phyloP scores from a whole-genome alignment of 1,140 invertebrate species.

The Drosophila obscura region DNA sequence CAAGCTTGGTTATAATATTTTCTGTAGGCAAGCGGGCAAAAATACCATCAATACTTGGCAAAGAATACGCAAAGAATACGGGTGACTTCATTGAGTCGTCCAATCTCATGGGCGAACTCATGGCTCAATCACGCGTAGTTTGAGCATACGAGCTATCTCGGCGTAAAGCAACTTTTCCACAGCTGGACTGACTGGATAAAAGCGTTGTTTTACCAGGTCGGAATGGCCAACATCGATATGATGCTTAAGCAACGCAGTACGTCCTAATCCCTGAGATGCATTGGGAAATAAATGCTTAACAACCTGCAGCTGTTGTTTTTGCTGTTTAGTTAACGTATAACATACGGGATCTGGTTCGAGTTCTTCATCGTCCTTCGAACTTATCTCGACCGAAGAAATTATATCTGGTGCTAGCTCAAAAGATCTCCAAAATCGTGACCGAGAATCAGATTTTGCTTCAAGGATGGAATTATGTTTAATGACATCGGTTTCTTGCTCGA shows the following conservation, averaged over 20 bases:
- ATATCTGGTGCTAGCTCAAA: too few species aligned
- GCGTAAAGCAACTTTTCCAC: too few species aligned
- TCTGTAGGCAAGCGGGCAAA: neutral
- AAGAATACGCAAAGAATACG: neutral
- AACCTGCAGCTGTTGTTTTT: neutral
- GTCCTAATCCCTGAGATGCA: neutral
- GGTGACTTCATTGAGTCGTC: too few species aligned
- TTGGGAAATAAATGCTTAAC: slow-evolving; percentile 2
- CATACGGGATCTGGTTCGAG: neutral
- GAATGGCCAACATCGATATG: slow-evolving; percentile 1
- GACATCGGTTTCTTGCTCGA: too few species aligned
- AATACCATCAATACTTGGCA: neutral
- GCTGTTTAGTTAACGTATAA: neutral
- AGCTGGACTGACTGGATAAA: neutral
- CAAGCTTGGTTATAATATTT: too few species aligned
- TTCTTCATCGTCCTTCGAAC: neutral
- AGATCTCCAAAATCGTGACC: too few species aligned
- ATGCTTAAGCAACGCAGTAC: neutral
- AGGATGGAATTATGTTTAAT: too few species aligned
- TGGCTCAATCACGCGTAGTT: too few species aligned
- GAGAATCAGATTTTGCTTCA: too few species aligned
- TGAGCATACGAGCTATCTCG: too few species aligned
- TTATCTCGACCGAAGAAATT: neutral
- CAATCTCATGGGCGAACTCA: neutral
- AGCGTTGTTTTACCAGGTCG: neutral